Evolutionary conservation across 2,888 invertebrate species (phyloP).

Genomic region (Hypena proboscidalis): DNA sequence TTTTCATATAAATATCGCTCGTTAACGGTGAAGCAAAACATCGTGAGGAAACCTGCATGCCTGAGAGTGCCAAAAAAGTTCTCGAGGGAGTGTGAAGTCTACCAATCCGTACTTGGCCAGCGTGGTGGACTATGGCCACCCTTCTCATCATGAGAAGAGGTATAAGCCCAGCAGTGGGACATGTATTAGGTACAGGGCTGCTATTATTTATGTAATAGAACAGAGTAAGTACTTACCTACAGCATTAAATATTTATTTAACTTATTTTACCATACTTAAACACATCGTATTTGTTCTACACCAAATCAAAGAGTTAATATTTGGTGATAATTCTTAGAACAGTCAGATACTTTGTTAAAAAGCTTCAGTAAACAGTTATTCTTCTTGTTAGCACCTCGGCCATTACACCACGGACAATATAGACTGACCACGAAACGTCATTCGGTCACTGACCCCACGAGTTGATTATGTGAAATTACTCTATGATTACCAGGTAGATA

Average conservation of each 20-base stretch:
- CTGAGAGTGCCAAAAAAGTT: no score
- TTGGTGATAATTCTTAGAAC: constrained; percentile 24
- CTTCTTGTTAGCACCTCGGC: constrained; percentile 38
- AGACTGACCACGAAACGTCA: constrained; percentile 23
- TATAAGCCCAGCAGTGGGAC: no score
- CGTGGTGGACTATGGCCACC: no score
- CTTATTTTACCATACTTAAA: background rate
- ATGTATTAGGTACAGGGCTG: no score
- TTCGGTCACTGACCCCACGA: constrained; percentile 30
- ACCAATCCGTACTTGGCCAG: no score
- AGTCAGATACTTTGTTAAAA: constrained; percentile 28
- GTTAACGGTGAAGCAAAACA: no score
- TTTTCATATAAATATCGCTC: no score
- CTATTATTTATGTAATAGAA: no score
- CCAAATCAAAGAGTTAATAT: constrained; percentile 17
- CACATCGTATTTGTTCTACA: background rate
- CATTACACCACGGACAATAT: constrained; percentile 34
- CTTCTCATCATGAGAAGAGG: no score
- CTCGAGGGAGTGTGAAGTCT: no score
- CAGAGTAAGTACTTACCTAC: no score
- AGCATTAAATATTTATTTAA: background rate
- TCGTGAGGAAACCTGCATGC: no score
- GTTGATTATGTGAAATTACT: constrained; percentile 18
- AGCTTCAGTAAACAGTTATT: constrained; percentile 35
- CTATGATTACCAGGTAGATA: constrained; percentile 16